These are phyloP conservation scores for Cotesia typhae DNA, from an alignment of 1,140 invertebrate genomes.

Conservation along the genomic window DNA sequence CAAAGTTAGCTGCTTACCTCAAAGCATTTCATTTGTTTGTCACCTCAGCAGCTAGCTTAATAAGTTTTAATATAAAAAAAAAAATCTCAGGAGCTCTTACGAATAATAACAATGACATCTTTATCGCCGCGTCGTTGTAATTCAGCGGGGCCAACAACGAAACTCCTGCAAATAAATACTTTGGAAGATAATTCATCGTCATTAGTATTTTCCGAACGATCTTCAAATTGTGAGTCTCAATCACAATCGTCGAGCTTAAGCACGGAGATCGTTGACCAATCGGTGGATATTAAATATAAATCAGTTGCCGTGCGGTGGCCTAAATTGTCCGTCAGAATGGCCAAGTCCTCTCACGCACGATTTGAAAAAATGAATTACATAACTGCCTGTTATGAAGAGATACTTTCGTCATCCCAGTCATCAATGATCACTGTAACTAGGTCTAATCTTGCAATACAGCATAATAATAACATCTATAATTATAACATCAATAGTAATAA, in stretches of 20 bases:
- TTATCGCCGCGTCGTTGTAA: too few relatives aligned
- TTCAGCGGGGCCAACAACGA: too few relatives aligned
- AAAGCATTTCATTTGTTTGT: too few relatives aligned
- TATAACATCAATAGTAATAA: not conserved
- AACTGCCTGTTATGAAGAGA: not conserved
- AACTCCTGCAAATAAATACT: too few relatives aligned
- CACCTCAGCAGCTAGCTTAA: too few relatives aligned
- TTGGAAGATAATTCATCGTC: too few relatives aligned
- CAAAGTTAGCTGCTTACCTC: too few relatives aligned
- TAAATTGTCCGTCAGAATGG: not conserved
- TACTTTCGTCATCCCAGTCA: not conserved
- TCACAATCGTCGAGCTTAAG: slow-evolving; percentile 51
- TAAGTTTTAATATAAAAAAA: too few relatives aligned
- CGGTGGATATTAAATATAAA: not conserved
- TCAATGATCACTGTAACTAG: not conserved
- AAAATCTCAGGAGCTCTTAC: too few relatives aligned
- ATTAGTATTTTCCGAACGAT: not conserved
- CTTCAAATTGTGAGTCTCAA: slow-evolving; percentile 27
- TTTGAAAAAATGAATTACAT: slow-evolving; percentile 13
- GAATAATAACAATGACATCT: too few relatives aligned
- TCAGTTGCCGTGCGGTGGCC: not conserved
- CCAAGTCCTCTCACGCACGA: slow-evolving; percentile 19
- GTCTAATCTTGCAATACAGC: not conserved
- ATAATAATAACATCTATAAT: not conserved
- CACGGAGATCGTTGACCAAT: not conserved